A percentile compares a stretch with the other conserved stretches of the same genome.
Conservation (phyloP, 2,888 invertebrate species). For the Itoplectis maculator region DNA sequence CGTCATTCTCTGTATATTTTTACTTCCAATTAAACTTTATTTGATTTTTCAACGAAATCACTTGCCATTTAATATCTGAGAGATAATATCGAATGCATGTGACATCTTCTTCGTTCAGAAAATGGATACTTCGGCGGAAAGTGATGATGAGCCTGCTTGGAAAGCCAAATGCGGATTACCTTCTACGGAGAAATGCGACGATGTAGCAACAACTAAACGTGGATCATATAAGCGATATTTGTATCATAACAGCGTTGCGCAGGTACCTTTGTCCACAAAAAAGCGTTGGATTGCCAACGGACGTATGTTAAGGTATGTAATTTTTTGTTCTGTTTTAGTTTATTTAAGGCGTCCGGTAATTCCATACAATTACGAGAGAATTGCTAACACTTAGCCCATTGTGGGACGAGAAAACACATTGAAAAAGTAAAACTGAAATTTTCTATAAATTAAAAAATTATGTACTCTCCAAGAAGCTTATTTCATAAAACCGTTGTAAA, state of each 20-base stretch:
- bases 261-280: conserved; percentile 15
- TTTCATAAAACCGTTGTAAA: background rate
- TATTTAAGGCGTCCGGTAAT: background rate
- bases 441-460: background rate
- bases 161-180: background rate
- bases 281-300: background rate
- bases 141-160: background rate
- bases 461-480: conserved; percentile 6
- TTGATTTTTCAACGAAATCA: background rate
- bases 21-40: background rate
- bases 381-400: background rate
- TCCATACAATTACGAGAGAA: background rate
- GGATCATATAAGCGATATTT: conserved; percentile 18
- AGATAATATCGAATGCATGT: conserved; percentile 1
- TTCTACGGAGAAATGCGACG: background rate
- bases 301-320: background rate
- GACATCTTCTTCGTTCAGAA: background rate
- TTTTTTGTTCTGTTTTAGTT: background rate
- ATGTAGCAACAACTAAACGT: background rate
- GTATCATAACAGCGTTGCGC: background rate
- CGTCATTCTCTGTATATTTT: background rate
- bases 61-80: background rate
- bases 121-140: conserved; percentile 8
- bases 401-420: background rate
- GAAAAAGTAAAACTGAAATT: background rate